A percentile compares a stretch with the other conserved stretches of the same genome.
Evolutionary conservation across 2,113 vertebrate genomes (phyloP).

Genomic region (Clarias macrocephalus): DNA sequence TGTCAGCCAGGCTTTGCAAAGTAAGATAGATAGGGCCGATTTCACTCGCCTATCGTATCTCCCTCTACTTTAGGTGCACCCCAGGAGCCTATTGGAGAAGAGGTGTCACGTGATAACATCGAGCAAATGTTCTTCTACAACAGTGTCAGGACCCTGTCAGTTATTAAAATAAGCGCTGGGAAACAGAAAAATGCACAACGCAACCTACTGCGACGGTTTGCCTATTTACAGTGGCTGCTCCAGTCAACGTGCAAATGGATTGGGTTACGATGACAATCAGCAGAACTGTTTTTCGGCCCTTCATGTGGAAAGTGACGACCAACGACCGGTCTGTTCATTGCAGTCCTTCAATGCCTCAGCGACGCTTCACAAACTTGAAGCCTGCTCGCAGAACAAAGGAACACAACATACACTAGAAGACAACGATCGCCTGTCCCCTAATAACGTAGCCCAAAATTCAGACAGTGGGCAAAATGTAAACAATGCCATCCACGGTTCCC

Average conservation of each 20-base stretch:
- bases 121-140: constrained; percentile 99
- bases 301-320: constrained; percentile 93
- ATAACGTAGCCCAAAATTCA: constrained; percentile 84
- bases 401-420: constrained; percentile 79
- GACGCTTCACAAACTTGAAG: constrained; percentile 86
- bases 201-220: constrained; percentile 99
- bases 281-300: constrained; percentile 90
- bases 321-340: constrained; percentile 92
- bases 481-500: constrained; percentile 82
- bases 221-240: constrained; percentile 98
- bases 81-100: constrained; percentile 94
- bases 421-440: constrained; percentile 81
- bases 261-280: constrained; percentile 95
- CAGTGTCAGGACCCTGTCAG: constrained; percentile 99
- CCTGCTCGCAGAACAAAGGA: constrained; percentile 84
- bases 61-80: constrained; percentile 92
- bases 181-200: constrained; percentile 99
- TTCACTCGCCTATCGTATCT: constrained; percentile 92
- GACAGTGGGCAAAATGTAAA: constrained; percentile 83
- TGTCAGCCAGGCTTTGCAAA: constrained; percentile 98
- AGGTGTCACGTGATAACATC: constrained; percentile 95
- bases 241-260: constrained; percentile 98
- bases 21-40: constrained; percentile 99
- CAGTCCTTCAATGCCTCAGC: constrained; percentile 85
- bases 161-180: constrained; percentile 98